Evolutionary conservation across 2,113 vertebrate species (phyloP), one percentile per base, ranked within the genome.

Genomic region (Oenanthe oenanthe): DNA sequence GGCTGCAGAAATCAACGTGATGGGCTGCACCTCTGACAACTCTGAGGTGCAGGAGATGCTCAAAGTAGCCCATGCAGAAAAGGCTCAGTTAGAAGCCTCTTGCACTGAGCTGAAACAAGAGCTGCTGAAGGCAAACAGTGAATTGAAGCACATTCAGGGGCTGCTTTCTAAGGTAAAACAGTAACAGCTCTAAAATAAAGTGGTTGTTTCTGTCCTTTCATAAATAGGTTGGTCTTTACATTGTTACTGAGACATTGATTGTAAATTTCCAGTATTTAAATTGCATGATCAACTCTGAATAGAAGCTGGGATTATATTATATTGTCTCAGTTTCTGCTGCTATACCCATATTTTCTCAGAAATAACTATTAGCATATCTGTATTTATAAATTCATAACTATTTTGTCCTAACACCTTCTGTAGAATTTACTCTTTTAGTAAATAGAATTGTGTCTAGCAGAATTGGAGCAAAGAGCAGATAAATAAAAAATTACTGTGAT

Each of bases 41-140:
- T 98, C 97, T 0, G 98, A 99, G 74, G 92, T 98, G 86, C 98
- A 99, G 74, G 97, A 98, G 80, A 93, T 99, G 95, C 96, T 99
- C 91, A 98, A 98, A 65, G 97, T 97, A 4, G 98, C 98, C 38
- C 98, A 97, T 10, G 80, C 98, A 22, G 99, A 99, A 88, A 98
- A 98, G 92, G 99, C 99, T 84, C 97, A 98, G 76, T 96, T 99
- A 84, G 98, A 99, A 77, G 81, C 97, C 40, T 97, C 98, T 81
- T 98, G 98, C 91, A 97, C 97, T 0, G 98, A 99, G 94, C 98
- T 99, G 87, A 98, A 93, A 85, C 98, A 99, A 94, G 98, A 99
- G 79, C 95, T 99, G 58, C 96, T 98, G 53, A 98, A 98, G 89
- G 98, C 98, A 12, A 98, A 97, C 36, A 97, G 98, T 29, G 98